phyloP scores from a whole-genome alignment of 2,113 vertebrate species.

The Triplophysa siluroides region DNA sequence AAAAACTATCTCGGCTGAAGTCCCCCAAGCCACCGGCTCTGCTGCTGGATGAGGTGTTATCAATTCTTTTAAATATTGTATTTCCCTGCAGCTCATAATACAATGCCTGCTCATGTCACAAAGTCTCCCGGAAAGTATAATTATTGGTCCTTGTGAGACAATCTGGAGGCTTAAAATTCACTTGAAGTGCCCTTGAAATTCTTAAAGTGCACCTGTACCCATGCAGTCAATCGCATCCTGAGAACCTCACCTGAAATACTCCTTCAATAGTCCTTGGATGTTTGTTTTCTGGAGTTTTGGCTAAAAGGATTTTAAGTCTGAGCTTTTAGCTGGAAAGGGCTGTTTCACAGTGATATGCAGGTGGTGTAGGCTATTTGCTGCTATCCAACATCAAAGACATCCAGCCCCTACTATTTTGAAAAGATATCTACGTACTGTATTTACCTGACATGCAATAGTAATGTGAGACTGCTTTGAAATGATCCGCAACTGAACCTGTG shows the following conservation, averaged over 20 bases:
- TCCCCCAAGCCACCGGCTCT: too few relatives aligned
- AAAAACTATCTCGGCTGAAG: too few relatives aligned
- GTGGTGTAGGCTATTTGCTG: conserved; percentile 12
- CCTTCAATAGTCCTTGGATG: conserved; percentile 15
- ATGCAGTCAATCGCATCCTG: not conserved
- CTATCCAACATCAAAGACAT: conserved; percentile 27
- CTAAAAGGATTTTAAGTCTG: conserved; percentile 16
- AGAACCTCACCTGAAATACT: not conserved
- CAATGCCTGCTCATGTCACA: too few relatives aligned
- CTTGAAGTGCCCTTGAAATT: not conserved
- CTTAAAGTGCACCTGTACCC: not conserved
- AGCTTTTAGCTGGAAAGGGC: conserved; percentile 2
- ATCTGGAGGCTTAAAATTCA: not conserved
- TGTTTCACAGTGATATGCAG: conserved; percentile 24
- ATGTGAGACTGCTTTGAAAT: conserved; percentile 21
- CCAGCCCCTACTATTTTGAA: not conserved
- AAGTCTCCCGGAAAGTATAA: too few relatives aligned
- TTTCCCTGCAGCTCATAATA: too few relatives aligned
- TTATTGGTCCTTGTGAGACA: too few relatives aligned
- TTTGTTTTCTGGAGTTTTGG: conserved; percentile 23
- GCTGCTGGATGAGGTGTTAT: too few relatives aligned
- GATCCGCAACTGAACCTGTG: not conserved
- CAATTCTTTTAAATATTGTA: too few relatives aligned
- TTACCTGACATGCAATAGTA: conserved; percentile 25
- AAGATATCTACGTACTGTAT: not conserved